Percentiles rank a stretch among this genome's conserved stretches.
Evolutionary conservation across 2,113 vertebrate species (phyloP).

Genomic region (Calidris pygmaea): DNA sequence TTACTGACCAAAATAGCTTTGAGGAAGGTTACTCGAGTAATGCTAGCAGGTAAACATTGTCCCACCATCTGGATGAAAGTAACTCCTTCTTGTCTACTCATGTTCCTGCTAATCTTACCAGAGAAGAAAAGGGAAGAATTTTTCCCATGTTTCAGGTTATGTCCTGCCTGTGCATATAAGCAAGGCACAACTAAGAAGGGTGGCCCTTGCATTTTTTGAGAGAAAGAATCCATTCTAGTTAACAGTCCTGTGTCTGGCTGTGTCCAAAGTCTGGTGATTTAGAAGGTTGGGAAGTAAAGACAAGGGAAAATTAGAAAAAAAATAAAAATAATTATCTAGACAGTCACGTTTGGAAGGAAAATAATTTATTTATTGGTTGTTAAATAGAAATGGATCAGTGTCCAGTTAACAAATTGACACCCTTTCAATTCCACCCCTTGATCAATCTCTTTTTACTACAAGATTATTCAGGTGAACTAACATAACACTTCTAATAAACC

Average conservation of each 20-base stretch:
- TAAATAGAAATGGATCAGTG: background rate
- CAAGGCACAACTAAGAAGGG: background rate
- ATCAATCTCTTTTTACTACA: background rate
- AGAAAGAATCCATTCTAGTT: background rate
- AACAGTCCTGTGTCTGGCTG: rapidly evolving
- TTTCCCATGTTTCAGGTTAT: background rate
- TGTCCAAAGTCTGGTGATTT: background rate
- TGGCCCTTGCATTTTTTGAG: background rate
- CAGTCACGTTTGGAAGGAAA: background rate
- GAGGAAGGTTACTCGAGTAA: background rate
- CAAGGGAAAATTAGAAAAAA: background rate
- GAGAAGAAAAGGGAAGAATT: background rate
- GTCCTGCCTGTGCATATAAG: background rate
- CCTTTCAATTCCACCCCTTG: background rate
- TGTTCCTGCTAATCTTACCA: background rate
- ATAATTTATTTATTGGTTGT: background rate
- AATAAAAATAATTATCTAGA: background rate
- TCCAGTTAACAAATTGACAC: background rate
- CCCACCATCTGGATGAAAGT: background rate
- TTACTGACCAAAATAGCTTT: background rate
- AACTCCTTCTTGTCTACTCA: background rate
- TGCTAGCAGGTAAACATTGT: background rate
- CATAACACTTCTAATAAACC: background rate
- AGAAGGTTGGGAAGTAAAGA: background rate
- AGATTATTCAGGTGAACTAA: background rate